Evolutionary conservation across 2,797 vertebrate species (phyloP).

Genomic region (Tapirus indicus): DNA sequence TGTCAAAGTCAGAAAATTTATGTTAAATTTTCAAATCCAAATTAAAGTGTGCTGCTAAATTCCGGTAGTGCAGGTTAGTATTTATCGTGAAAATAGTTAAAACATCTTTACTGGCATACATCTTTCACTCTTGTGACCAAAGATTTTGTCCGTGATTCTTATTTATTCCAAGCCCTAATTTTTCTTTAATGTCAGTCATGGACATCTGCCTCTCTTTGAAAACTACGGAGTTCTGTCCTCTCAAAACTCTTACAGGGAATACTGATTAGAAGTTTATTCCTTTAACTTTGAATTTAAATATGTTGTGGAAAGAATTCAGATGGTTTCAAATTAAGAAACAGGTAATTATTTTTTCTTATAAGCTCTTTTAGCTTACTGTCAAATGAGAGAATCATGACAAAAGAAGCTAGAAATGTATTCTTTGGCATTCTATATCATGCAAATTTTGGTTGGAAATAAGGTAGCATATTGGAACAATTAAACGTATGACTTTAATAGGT

Average conservation of each 20-base stretch:
- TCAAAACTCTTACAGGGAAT: conserved; percentile 77
- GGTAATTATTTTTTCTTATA: conserved; percentile 47
- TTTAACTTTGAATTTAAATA: conserved; percentile 82
- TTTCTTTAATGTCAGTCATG: conserved; percentile 69
- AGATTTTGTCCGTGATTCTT: conserved; percentile 81
- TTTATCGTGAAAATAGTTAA: conserved; percentile 87
- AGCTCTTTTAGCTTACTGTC: conserved; percentile 55
- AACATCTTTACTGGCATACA: conserved; percentile 85
- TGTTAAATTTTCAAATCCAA: conserved; percentile 82
- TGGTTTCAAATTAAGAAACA: conserved; percentile 72
- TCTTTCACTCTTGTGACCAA: conserved; percentile 82
- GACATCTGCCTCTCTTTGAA: conserved; percentile 80
- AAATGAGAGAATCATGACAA: conserved; percentile 63
- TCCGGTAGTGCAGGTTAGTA: conserved; percentile 79
- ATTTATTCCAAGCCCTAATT: conserved; percentile 77
- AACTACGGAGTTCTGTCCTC: conserved; percentile 80
- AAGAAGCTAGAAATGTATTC: conserved; percentile 34
- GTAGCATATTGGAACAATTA: conserved; percentile 77
- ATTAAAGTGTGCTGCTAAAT: conserved; percentile 83
- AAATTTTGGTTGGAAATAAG: conserved; percentile 75
- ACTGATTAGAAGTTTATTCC: conserved; percentile 82
- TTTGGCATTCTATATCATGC: conserved; percentile 63
- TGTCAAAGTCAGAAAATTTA: conserved; percentile 87
- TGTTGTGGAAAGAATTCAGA: conserved; percentile 72
- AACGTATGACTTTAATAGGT: conserved; percentile 63